Evolutionary conservation across 2,888 invertebrate species (phyloP).

Genomic region (Lamellibrachia satsuma): DNA sequence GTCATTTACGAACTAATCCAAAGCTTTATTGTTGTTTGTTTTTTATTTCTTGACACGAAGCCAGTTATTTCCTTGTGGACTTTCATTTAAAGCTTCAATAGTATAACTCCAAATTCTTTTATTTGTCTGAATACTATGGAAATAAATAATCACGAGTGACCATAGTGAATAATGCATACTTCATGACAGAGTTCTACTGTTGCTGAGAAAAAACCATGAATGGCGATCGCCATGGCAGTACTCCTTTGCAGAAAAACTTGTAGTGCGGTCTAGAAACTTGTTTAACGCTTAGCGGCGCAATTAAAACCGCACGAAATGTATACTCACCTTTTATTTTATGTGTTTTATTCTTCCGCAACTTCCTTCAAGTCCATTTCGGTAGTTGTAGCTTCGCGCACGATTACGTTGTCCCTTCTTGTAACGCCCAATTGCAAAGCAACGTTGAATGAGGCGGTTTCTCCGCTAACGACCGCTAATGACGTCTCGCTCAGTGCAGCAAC

Average conservation of each 20-base stretch:
- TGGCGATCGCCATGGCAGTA: neutral
- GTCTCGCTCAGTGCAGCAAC: constrained; percentile 1
- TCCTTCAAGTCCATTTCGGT: neutral
- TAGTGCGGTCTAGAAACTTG: neutral
- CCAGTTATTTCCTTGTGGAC: neutral
- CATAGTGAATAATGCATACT: neutral
- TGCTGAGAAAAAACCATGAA: neutral
- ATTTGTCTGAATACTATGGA: neutral
- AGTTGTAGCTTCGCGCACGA: neutral
- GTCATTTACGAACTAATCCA: too few species aligned
- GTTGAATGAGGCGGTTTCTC: neutral
- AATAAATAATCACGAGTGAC: neutral
- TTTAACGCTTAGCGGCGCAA: neutral
- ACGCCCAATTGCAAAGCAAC: neutral
- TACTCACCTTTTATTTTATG: neutral
- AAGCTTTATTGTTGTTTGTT: too few species aligned
- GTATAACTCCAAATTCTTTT: neutral
- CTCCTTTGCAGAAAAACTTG: neutral
- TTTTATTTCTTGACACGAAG: too few species aligned
- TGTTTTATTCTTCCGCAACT: neutral
- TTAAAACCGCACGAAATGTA: neutral
- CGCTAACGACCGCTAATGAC: neutral
- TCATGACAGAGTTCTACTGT: neutral
- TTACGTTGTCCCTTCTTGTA: neutral
- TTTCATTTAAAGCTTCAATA: too few species aligned